Conservation (phyloP, 2,888 invertebrate species). For the Achlya flavicornis region DNA sequence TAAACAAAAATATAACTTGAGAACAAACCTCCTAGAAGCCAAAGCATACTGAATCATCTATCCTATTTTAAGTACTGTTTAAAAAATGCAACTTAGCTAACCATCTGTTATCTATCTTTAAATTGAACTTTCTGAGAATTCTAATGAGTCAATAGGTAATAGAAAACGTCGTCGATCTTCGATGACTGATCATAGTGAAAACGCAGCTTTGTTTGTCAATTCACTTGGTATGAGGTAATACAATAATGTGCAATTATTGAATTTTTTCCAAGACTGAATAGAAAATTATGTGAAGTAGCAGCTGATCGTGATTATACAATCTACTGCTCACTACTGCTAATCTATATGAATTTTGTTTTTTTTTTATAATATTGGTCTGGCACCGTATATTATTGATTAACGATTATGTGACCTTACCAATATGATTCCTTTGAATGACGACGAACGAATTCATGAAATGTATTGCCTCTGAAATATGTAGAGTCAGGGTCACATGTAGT, state of each 20-base stretch:
- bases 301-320: neutral
- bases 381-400: neutral
- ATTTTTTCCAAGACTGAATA: neutral
- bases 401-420: too few relatives aligned
- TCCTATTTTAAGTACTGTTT: too few relatives aligned
- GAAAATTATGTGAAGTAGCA: neutral
- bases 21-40: too few relatives aligned
- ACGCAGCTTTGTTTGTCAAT: neutral
- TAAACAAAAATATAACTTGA: slow-evolving; percentile 1
- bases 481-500: too few relatives aligned
- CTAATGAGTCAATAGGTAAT: neutral
- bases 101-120: neutral
- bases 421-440: too few relatives aligned
- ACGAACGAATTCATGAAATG: too few relatives aligned
- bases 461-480: too few relatives aligned
- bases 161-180: neutral
- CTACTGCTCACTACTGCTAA: neutral
- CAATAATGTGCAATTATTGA: neutral
- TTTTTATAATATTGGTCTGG: neutral
- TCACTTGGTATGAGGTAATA: neutral
- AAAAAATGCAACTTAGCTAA: neutral
- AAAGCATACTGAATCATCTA: too few relatives aligned
- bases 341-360: neutral
- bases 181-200: neutral
- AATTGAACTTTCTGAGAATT: slow-evolving; percentile 4